phyloP scores from a whole-genome alignment of 2,888 invertebrate species.

The Spodoptera picta region DNA sequence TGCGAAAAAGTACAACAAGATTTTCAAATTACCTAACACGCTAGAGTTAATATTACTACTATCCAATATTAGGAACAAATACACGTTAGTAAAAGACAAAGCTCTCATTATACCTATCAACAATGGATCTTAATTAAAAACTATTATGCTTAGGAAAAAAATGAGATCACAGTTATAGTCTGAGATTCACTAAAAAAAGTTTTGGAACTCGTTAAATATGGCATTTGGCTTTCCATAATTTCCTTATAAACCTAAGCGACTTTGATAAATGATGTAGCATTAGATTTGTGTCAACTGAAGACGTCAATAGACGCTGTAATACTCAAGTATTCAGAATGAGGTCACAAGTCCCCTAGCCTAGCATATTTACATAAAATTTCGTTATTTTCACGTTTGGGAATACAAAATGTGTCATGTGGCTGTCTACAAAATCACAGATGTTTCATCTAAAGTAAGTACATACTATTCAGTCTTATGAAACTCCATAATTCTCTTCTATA shows the following conservation, averaged over 20 bases:
- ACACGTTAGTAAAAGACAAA: too few relatives aligned
- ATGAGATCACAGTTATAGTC: too few relatives aligned
- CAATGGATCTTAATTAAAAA: too few relatives aligned
- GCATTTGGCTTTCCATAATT: slow-evolving; percentile 43
- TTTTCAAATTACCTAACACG: too few relatives aligned
- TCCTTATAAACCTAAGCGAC: slow-evolving; percentile 45
- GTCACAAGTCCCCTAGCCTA: slow-evolving; percentile 38
- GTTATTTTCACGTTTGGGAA: slow-evolving; percentile 16
- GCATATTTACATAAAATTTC: slow-evolving; percentile 19
- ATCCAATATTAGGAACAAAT: too few relatives aligned
- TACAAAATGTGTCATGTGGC: slow-evolving; percentile 7
- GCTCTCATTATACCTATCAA: too few relatives aligned
- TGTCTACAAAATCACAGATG: too few relatives aligned
- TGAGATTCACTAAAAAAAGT: too few relatives aligned
- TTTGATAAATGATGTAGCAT: slow-evolving; percentile 50
- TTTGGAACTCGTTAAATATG: slow-evolving; percentile 14
- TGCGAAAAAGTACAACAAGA: too few relatives aligned
- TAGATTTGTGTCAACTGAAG: slow-evolving; percentile 50
- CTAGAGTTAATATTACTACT: too few relatives aligned
- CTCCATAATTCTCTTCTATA: slow-evolving; percentile 5
- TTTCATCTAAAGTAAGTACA: too few relatives aligned
- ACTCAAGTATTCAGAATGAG: slow-evolving; percentile 41
- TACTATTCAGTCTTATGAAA: neutral
- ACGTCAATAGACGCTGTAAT: slow-evolving; percentile 43
- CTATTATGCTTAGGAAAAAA: too few relatives aligned